Percentiles rank a stretch among this genome's conserved stretches.
These are phyloP conservation scores for Harpagifer antarcticus DNA, from an alignment of 2,797 vertebrate genomes.

Conservation along the genomic window DNA sequence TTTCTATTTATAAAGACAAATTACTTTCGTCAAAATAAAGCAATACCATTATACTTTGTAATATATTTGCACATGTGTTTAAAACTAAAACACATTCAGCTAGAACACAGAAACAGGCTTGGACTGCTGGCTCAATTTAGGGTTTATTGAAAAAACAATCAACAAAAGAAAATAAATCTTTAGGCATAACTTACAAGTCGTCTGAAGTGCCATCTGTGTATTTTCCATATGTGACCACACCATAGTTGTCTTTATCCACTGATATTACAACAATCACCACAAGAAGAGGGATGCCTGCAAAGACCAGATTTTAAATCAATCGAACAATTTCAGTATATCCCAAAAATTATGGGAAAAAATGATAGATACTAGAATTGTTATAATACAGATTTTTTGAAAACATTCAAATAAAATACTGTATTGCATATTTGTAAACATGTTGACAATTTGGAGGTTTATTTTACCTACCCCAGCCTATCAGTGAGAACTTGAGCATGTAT, in stretches of 20 bases:
- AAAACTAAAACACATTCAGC: not conserved
- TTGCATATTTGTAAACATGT: not conserved
- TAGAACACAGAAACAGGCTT: not conserved
- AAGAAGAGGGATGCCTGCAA: slow-evolving; percentile 89
- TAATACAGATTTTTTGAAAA: no score
- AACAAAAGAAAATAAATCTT: not conserved
- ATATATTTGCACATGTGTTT: not conserved
- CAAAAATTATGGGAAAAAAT: not conserved
- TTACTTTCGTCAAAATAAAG: not conserved
- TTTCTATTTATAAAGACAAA: no score
- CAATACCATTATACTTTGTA: not conserved
- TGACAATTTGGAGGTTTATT: not conserved
- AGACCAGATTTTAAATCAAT: not conserved
- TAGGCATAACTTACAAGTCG: slow-evolving; percentile 89
- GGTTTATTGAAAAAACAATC: not conserved
- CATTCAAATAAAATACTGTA: no score
- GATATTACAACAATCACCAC: slow-evolving; percentile 89
- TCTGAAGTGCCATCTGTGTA: slow-evolving; percentile 82
- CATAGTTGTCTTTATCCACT: slow-evolving; percentile 90
- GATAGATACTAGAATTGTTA: no score
- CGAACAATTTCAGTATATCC: not conserved
- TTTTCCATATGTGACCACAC: slow-evolving; percentile 86
- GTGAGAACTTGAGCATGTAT: slow-evolving; percentile 95
- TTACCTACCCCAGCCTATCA: slow-evolving; percentile 95
- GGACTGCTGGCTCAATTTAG: not conserved